These are phyloP conservation scores for Typhlomys cinereus DNA, from an alignment of 2,113 vertebrate species.

Conservation along the genomic window DNA sequence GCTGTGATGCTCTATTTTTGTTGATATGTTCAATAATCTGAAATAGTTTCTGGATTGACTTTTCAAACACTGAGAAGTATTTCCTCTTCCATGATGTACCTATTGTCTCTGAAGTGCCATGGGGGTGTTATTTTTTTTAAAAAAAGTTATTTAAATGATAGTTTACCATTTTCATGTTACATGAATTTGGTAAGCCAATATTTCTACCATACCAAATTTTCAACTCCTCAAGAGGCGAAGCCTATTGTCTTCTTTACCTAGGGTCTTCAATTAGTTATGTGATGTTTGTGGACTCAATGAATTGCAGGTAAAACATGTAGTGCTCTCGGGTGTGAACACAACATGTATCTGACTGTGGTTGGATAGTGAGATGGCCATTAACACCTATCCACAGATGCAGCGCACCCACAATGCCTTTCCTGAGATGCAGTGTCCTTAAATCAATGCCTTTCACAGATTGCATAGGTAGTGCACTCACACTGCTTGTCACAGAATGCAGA, in stretches of 20 bases:
- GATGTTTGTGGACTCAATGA: neutral
- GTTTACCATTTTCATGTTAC: neutral
- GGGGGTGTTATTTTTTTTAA: neutral
- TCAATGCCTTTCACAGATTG: too few relatives aligned
- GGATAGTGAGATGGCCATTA: neutral
- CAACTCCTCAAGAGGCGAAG: neutral
- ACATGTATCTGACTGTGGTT: neutral
- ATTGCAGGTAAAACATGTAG: neutral
- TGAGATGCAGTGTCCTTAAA: too few relatives aligned
- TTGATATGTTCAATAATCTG: conserved; percentile 7
- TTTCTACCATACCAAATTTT: neutral
- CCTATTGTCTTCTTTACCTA: neutral
- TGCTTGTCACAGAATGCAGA: neutral
- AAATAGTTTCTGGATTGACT: neutral
- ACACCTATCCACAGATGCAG: neutral
- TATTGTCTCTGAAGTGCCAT: conserved; percentile 1
- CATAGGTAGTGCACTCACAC: too few relatives aligned
- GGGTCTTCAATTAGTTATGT: neutral
- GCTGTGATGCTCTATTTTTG: neutral
- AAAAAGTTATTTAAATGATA: neutral
- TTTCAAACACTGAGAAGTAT: conserved; percentile 10
- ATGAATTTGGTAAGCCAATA: neutral
- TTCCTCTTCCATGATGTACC: neutral
- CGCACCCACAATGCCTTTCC: too few relatives aligned
- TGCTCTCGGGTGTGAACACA: neutral